Percentiles rank a stretch among this genome's conserved stretches.
Conservation (phyloP, 2,113 vertebrate species). For the Erythrocercus mccallii region DNA sequence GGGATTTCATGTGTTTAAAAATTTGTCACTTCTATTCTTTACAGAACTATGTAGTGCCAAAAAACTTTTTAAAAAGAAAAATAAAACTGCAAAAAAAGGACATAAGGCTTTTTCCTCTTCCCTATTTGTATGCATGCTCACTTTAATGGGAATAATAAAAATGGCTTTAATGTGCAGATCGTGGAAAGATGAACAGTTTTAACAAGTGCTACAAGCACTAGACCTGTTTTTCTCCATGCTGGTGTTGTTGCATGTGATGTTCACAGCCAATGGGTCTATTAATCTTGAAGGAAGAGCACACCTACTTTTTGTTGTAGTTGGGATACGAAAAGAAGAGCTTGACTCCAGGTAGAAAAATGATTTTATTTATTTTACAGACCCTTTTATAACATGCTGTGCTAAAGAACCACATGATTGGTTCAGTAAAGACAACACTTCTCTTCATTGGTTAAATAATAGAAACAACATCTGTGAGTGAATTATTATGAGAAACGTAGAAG, state of each 20-base stretch:
- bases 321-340: too few relatives aligned
- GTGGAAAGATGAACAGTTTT: neutral
- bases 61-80: constrained; percentile 80
- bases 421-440: too few relatives aligned
- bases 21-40: constrained; percentile 85
- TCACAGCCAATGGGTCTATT: neutral
- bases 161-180: neutral
- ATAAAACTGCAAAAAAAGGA: constrained; percentile 72
- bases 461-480: too few relatives aligned
- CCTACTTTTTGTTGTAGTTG: too few relatives aligned
- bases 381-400: too few relatives aligned
- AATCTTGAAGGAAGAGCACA: neutral
- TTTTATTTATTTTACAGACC: too few relatives aligned
- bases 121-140: constrained; percentile 35
- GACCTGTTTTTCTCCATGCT: neutral
- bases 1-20: constrained; percentile 87
- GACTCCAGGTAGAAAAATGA: too few relatives aligned
- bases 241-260: neutral
- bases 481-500: too few relatives aligned
- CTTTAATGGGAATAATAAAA: neutral
- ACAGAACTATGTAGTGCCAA: constrained; percentile 92
- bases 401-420: too few relatives aligned
- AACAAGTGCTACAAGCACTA: neutral
- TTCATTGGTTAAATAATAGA: too few relatives aligned
- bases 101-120: constrained; percentile 54